These are phyloP conservation scores for Cassiopea andromeda DNA, from an alignment of 30 jellyfish, hydroid and myxozoan species.

Conservation along the genomic window DNA sequence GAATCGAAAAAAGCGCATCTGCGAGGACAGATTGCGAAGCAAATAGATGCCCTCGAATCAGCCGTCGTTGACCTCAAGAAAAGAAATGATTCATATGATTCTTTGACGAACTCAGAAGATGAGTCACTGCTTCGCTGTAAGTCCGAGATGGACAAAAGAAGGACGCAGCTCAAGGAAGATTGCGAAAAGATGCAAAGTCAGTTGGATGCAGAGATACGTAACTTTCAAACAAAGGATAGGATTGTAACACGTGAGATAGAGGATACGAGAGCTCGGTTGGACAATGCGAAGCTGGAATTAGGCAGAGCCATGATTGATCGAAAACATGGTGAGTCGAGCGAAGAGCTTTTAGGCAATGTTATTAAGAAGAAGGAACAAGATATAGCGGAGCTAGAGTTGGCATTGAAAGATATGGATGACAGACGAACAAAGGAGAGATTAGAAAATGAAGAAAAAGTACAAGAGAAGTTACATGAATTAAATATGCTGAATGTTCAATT, in stretches of 20 bases:
- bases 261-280: constrained; percentile 53
- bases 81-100: constrained; percentile 46
- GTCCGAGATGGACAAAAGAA: constrained; percentile 62
- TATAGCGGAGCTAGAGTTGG: constrained; percentile 53
- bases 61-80: constrained; percentile 67
- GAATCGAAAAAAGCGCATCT: constrained; percentile 47
- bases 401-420: constrained; percentile 52
- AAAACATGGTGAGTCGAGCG: constrained; percentile 40
- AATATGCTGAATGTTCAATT: constrained; percentile 61
- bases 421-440: constrained; percentile 49
- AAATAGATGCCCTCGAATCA: constrained; percentile 42
- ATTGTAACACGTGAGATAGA: constrained; percentile 50
- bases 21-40: constrained; percentile 48
- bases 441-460: constrained; percentile 80
- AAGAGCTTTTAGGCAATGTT: constrained; percentile 17
- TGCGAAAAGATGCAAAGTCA: constrained; percentile 47
- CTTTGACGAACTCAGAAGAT: constrained; percentile 60
- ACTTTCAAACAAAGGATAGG: constrained; percentile 46
- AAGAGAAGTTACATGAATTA: constrained; percentile 63
- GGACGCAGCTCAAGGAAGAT: constrained; percentile 24
- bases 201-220: constrained; percentile 48
- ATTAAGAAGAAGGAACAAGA: constrained; percentile 47
- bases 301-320: constrained; percentile 57
- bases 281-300: constrained; percentile 65
- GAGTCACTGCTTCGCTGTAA: constrained; percentile 46